Conservation (phyloP, 1,140 invertebrate genomes). For the Magallana ariakensis region DNA sequence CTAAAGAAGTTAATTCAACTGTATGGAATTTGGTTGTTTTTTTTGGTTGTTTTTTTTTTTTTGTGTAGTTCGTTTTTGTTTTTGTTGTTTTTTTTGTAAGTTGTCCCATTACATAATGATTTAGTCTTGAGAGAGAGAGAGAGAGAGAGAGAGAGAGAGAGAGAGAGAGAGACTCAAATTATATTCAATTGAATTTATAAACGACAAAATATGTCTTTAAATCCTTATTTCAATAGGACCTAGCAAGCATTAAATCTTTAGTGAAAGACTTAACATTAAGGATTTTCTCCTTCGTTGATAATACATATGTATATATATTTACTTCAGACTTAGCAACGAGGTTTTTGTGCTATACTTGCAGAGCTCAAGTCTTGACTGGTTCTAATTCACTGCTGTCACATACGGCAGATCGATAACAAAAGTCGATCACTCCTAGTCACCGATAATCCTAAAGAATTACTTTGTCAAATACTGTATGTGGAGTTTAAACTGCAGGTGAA, state of each 20-base stretch:
- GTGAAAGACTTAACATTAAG: constrained; percentile 15
- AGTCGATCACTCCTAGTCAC: constrained; percentile 21
- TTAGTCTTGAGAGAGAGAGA: background rate
- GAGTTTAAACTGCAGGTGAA: constrained; percentile 34
- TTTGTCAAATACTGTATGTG: background rate
- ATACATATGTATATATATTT: constrained; percentile 16
- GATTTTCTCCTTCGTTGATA: constrained; percentile 11
- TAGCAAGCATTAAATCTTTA: constrained; percentile 16
- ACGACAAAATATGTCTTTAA: constrained; percentile 10
- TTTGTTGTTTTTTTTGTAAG: too few relatives aligned
- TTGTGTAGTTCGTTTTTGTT: too few relatives aligned
- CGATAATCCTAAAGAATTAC: constrained; percentile 19
- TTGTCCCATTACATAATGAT: too few relatives aligned
- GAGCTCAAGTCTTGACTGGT: constrained; percentile 6
- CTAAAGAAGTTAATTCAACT: too few relatives aligned
- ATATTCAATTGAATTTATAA: constrained; percentile 20
- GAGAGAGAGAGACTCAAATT: background rate
- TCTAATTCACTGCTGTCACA: background rate
- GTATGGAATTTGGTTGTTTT: too few relatives aligned
- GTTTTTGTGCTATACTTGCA: background rate
- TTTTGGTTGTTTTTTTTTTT: too few relatives aligned
- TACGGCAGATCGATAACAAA: constrained; percentile 30
- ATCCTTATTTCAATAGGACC: constrained; percentile 19
- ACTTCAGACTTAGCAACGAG: constrained; percentile 31
- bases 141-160: background rate